phyloP scores from a whole-genome alignment of 2,888 invertebrate species.

The Drosophila borealis region DNA sequence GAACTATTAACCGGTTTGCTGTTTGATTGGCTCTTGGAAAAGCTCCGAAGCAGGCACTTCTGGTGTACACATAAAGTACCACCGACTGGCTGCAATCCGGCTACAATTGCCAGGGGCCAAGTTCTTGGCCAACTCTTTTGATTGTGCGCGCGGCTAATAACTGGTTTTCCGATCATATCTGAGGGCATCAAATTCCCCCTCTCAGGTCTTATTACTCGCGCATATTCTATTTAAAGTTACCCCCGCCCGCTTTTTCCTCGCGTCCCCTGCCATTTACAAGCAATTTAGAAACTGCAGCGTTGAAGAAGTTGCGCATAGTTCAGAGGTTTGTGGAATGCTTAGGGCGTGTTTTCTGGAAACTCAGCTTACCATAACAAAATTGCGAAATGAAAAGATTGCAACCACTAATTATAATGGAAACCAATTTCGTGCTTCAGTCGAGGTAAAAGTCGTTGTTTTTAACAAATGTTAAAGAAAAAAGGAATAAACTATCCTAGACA shows the following conservation, averaged over 20 bases:
- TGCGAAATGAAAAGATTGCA: background rate
- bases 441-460: background rate
- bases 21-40: conserved; percentile 69
- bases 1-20: conserved; percentile 71
- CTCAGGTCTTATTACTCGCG: conserved; percentile 8
- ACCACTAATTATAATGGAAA: conserved; percentile 9
- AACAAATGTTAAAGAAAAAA: no score
- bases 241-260: background rate
- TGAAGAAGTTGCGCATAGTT: conserved; percentile 9
- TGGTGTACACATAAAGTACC: conserved; percentile 67
- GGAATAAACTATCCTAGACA: no score
- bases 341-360: conserved; percentile 6
- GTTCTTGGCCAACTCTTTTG: conserved; percentile 55
- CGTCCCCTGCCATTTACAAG: conserved; percentile 9
- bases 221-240: conserved; percentile 31
- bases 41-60: conserved; percentile 55
- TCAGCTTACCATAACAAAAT: background rate
- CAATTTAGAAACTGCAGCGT: conserved; percentile 23
- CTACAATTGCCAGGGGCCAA: conserved; percentile 41
- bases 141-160: conserved; percentile 49
- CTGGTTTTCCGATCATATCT: conserved; percentile 54
- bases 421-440: conserved; percentile 1
- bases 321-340: conserved; percentile 4
- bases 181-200: conserved; percentile 28
- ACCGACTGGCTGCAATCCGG: conserved; percentile 32